Percentiles rank a stretch among this genome's conserved stretches.
Evolutionary conservation across 2,888 invertebrate genomes (phyloP).

Genomic region (Synergus japonicus): DNA sequence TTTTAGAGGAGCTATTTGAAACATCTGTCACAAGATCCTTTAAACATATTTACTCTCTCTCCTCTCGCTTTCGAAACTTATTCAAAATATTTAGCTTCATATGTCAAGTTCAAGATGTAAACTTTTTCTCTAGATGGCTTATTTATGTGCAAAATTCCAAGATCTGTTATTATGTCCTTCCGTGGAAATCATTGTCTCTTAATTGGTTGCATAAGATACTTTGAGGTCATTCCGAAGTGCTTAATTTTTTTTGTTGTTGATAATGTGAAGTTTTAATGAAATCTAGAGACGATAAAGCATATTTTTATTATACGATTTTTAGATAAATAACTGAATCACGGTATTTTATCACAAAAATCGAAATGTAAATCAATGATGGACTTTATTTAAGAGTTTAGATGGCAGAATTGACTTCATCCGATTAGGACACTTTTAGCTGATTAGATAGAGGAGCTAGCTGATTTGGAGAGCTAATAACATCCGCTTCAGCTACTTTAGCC

Average conservation of each 20-base stretch:
- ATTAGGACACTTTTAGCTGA: background rate
- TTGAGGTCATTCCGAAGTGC: conserved; percentile 7
- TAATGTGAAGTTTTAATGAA: conserved; percentile 4
- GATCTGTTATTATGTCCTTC: background rate
- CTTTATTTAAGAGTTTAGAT: background rate
- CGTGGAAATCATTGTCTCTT: conserved; percentile 11
- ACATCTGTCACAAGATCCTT: background rate
- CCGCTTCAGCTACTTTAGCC: background rate
- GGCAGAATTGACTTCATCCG: background rate
- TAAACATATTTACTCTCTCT: background rate
- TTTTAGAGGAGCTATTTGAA: background rate
- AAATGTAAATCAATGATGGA: background rate
- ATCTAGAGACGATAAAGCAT: background rate
- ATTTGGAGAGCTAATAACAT: background rate
- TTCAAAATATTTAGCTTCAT: background rate
- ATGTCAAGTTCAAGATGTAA: background rate
- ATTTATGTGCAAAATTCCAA: background rate
- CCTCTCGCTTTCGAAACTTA: background rate
- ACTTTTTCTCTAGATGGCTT: background rate
- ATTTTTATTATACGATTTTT: background rate
- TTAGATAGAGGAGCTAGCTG: background rate
- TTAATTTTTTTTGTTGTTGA: conserved; percentile 6
- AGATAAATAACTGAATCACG: background rate
- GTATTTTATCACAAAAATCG: background rate
- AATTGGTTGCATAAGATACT: conserved; percentile 33